These are phyloP conservation scores for Heliconius erato DNA, from an alignment of 2,888 invertebrate genomes.

Conservation along the genomic window DNA sequence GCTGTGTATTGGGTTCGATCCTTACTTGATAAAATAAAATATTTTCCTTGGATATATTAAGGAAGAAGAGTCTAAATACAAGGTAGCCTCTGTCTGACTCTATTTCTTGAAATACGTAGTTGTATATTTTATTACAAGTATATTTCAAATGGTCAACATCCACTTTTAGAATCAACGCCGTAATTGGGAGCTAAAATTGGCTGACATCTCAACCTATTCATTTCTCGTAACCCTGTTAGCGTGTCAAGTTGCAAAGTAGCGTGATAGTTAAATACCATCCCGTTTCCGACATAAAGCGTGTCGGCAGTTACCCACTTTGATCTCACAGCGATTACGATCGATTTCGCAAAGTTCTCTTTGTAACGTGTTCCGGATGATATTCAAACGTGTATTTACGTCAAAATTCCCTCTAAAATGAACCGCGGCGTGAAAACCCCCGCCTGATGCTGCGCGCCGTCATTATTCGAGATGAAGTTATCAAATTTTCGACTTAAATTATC, in stretches of 20 bases:
- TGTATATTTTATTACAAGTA: no score
- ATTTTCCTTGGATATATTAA: no score
- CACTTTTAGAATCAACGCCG: background rate
- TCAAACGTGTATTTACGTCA: constrained; percentile 19
- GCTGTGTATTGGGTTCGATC: no score
- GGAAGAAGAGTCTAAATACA: no score
- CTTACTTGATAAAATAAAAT: no score
- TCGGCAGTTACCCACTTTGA: constrained; percentile 4
- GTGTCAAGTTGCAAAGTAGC: background rate
- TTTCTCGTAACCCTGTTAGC: background rate
- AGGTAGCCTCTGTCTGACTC: no score
- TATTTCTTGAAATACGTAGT: no score
- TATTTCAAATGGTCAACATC: no score
- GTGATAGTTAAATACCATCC: background rate
- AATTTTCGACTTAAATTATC: constrained; percentile 74
- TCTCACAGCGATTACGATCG: constrained; percentile 10
- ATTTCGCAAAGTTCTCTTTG: constrained; percentile 20
- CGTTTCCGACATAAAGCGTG: background rate
- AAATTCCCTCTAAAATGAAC: constrained; percentile 12
- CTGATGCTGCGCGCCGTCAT: constrained; percentile 69
- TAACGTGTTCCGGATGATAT: constrained; percentile 2
- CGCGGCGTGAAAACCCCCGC: constrained; percentile 3
- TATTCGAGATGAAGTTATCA: constrained; percentile 81
- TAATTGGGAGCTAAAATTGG: background rate
- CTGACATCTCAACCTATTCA: constrained; percentile 1